A percentile compares a stretch with the other conserved stretches of the same genome.
Conservation (phyloP, 1,140 invertebrate species). For the Drosophila orena region DNA sequence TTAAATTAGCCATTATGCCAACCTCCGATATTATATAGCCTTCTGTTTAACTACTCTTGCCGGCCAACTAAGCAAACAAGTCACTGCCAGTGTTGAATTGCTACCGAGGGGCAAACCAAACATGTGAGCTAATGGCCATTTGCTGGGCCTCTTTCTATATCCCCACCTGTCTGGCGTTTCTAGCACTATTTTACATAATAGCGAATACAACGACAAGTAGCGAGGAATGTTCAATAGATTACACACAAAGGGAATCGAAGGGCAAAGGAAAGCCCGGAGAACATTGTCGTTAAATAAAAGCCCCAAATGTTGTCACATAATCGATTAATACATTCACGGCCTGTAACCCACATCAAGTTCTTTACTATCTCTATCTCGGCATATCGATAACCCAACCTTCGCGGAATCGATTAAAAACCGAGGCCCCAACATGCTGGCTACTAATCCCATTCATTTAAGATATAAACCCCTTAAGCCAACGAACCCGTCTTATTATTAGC, state of each 20-base stretch:
- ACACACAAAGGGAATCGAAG: conserved; percentile 31
- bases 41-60: conserved; percentile 26
- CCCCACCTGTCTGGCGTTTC: neutral
- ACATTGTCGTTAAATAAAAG: conserved; percentile 48
- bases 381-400: conserved; percentile 23
- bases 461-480: conserved; percentile 26
- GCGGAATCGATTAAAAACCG: conserved; percentile 9
- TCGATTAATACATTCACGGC: conserved; percentile 62
- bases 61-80: conserved; percentile 41
- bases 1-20: conserved; percentile 14
- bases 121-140: conserved; percentile 35
- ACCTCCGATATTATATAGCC: conserved; percentile 19
- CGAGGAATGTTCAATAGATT: conserved; percentile 37
- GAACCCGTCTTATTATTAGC: conserved; percentile 55
- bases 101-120: conserved; percentile 25
- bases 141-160: conserved; percentile 8
- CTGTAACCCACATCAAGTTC: conserved; percentile 1
- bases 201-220: conserved; percentile 15
- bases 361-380: neutral
- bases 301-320: conserved; percentile 65
- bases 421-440: conserved; percentile 17
- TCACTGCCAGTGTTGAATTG: conserved; percentile 42
- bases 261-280: conserved; percentile 34
- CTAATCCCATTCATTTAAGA: conserved; percentile 40
- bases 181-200: conserved; percentile 44